Conservation (phyloP, 2,888 invertebrate species). For the Augiades crinisus region DNA sequence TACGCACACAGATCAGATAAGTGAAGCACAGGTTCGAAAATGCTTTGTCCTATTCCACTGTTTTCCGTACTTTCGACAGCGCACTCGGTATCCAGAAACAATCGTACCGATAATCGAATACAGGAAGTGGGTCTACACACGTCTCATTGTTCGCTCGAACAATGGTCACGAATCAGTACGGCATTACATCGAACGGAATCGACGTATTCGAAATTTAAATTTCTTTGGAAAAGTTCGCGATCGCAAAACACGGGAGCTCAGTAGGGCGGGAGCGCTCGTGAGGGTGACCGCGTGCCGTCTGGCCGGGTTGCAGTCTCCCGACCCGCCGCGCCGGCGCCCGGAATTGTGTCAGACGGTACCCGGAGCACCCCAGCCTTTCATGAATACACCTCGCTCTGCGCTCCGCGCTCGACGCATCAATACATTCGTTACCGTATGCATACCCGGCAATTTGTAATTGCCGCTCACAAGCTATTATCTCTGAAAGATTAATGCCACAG, state of each 20-base stretch:
- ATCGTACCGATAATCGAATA: conserved; percentile 50
- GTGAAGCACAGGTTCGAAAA: conserved; percentile 30
- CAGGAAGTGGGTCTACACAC: conserved; percentile 59
- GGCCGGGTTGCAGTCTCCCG: conserved; percentile 63
- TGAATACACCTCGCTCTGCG: conserved; percentile 55
- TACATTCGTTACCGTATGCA: conserved; percentile 57
- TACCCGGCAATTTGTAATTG: conserved; percentile 45
- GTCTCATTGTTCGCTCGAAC: conserved; percentile 57
- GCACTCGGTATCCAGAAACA: conserved; percentile 44
- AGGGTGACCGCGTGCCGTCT: conserved; percentile 73
- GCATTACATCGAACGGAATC: conserved; percentile 27
- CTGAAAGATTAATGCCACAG: conserved; percentile 27
- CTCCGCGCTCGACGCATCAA: conserved; percentile 58
- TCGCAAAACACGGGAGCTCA: conserved; percentile 34
- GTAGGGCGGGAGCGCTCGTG: conserved; percentile 57
- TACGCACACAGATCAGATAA: conserved; percentile 11
- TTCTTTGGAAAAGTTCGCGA: conserved; percentile 30
- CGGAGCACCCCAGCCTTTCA: conserved; percentile 63
- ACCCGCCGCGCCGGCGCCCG: conserved; percentile 76
- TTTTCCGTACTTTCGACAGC: conserved; percentile 43
- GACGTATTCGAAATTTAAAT: conserved; percentile 29
- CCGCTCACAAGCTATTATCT: conserved; percentile 35
- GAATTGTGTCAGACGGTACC: conserved; percentile 75
- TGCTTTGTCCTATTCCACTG: conserved; percentile 30
- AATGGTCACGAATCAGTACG: conserved; percentile 41